Evolutionary conservation across 2,113 vertebrate species (phyloP).

Genomic region (human (Homo sapiens)): GRCh38 chr18:48559001-48559500

Average conservation of each 20-base stretch:
- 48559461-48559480: not conserved
- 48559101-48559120: slow-evolving; percentile 13
- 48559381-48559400: not conserved
- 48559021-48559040: not conserved
- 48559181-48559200: not conserved
- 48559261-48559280: not conserved
- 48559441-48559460: not conserved
- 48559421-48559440: not conserved
- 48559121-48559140: not conserved
- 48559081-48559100: not conserved
- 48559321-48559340: not conserved
- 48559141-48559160: not conserved
- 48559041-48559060: not conserved
- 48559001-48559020: not conserved
- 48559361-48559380: not conserved
- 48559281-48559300: not conserved
- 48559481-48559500: not conserved
- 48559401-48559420: not conserved
- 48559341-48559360: not conserved
- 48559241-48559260: not conserved
- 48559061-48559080: not conserved
- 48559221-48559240: not conserved
- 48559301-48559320: not conserved
- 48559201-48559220: not conserved
- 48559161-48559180: not conserved